phyloP scores from a whole-genome alignment of 2,888 invertebrate species.

The Seladonia tumulorum region DNA sequence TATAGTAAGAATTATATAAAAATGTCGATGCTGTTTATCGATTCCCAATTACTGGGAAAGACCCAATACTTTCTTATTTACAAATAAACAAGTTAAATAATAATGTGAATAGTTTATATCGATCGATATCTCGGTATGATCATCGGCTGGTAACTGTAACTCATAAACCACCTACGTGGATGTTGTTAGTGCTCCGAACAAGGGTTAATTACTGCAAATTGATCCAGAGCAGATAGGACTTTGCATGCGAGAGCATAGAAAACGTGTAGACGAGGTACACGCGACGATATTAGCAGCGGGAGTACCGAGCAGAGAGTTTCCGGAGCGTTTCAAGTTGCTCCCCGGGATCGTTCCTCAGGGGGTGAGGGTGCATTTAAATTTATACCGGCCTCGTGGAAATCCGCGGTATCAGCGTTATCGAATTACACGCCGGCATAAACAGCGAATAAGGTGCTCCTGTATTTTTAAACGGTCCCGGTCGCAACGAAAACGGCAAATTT shows the following conservation, averaged over 20 bases:
- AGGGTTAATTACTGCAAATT: background rate
- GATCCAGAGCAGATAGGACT: background rate
- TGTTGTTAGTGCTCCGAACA: background rate
- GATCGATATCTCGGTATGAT: background rate
- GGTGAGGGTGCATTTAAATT: slow-evolving; percentile 39
- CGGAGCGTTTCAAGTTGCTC: slow-evolving; percentile 16
- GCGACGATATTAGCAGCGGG: background rate
- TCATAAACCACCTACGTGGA: background rate
- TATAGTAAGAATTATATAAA: too few species aligned
- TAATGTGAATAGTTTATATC: too few species aligned
- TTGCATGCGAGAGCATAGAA: background rate
- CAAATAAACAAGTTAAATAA: too few species aligned
- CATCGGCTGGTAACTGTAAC: background rate
- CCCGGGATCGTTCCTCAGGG: background rate
- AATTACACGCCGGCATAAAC: slow-evolving; percentile 33
- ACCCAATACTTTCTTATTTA: too few species aligned
- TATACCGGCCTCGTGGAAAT: slow-evolving; percentile 37
- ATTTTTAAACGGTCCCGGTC: slow-evolving; percentile 33
- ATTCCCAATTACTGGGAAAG: too few species aligned
- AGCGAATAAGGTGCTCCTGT: slow-evolving; percentile 25
- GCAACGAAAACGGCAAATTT: slow-evolving; percentile 24
- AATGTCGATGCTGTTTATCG: too few species aligned
- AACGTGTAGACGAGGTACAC: background rate
- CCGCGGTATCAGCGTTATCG: slow-evolving; percentile 37
- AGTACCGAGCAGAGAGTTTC: background rate